Percentiles rank a stretch among this genome's conserved stretches.
These are phyloP conservation scores for Equus quagga DNA, from an alignment of 2,113 vertebrate genomes.

Conservation along the genomic window DNA sequence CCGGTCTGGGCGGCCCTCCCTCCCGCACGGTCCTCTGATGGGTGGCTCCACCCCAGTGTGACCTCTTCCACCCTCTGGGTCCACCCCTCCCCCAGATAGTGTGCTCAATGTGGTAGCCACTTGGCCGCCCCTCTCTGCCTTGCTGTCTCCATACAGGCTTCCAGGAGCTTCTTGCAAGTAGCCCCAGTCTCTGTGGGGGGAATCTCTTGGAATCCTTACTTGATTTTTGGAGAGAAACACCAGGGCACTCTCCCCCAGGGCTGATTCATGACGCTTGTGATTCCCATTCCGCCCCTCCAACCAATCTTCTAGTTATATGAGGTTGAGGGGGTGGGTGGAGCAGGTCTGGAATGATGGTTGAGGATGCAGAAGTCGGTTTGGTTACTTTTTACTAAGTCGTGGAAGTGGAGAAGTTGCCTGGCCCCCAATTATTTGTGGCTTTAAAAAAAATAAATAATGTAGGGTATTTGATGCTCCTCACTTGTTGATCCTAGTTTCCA, in stretches of 20 bases:
- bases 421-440: neutral
- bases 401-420: neutral
- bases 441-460: neutral
- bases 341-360: neutral
- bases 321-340: neutral
- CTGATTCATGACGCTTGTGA: neutral
- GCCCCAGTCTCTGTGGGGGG: neutral
- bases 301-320: neutral
- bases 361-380: neutral
- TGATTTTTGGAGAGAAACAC: neutral
- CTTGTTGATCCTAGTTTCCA: neutral
- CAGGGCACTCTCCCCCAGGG: too few species aligned
- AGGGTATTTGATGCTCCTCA: neutral
- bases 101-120: neutral
- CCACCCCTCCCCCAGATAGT: neutral
- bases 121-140: neutral
- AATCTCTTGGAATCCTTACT: neutral
- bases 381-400: neutral
- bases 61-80: neutral
- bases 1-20: neutral
- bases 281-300: neutral
- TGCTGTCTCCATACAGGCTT: neutral
- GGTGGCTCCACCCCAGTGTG: neutral
- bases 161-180: neutral
- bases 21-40: fast-evolving